Evolutionary conservation across 2,888 invertebrate genomes (phyloP).

Genomic region (Andrena trimmerana): DNA sequence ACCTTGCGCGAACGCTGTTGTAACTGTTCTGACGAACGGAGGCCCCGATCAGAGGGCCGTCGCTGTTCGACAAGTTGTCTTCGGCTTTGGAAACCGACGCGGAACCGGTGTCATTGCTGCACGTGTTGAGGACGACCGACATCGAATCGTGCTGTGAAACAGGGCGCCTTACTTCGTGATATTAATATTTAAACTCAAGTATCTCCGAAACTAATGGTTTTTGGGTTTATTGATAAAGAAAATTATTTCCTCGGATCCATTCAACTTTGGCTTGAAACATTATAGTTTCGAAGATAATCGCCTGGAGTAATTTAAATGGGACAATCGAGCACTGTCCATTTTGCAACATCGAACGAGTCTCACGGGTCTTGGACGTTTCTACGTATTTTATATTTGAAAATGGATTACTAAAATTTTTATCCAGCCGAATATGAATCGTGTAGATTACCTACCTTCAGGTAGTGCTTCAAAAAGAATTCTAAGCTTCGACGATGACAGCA

Average conservation of each 20-base stretch:
- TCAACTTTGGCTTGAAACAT: too few relatives aligned
- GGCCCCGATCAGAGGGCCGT: constrained; percentile 80
- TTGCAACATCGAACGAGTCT: too few relatives aligned
- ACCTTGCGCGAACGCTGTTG: constrained; percentile 61
- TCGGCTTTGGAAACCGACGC: constrained; percentile 82
- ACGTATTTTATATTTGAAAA: too few relatives aligned
- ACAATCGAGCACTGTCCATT: too few relatives aligned
- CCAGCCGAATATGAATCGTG: neutral
- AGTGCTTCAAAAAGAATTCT: neutral
- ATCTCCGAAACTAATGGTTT: too few relatives aligned
- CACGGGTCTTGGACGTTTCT: too few relatives aligned
- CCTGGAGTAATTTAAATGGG: too few relatives aligned
- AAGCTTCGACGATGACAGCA: neutral
- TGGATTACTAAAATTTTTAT: neutral
- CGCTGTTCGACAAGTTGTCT: constrained; percentile 83
- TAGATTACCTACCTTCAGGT: neutral
- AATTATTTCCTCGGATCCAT: too few relatives aligned
- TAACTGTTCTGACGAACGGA: constrained; percentile 61
- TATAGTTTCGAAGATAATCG: too few relatives aligned
- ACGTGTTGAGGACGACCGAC: constrained; percentile 70
- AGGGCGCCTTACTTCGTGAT: neutral
- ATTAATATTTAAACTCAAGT: neutral
- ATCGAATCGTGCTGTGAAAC: constrained; percentile 36
- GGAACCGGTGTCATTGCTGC: constrained; percentile 76
- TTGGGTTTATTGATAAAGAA: too few relatives aligned